Conservation (phyloP, 2,888 invertebrate genomes). For the Liodrosophila aerea region DNA sequence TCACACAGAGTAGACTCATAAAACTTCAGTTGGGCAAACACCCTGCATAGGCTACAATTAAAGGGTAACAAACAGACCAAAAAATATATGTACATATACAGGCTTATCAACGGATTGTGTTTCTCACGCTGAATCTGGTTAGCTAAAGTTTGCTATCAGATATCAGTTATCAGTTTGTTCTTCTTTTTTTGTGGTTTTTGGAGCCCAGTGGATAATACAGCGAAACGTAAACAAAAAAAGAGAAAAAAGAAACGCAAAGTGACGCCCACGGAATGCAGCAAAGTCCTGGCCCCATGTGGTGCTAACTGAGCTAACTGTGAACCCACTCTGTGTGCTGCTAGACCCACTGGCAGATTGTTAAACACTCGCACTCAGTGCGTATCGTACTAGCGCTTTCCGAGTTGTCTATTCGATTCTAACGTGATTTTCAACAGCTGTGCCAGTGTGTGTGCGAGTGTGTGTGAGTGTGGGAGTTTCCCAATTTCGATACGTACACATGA, state of each 20-base stretch:
- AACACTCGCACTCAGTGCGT: conserved; percentile 51
- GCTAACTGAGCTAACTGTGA: conserved; percentile 10
- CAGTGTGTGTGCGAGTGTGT: conserved; percentile 10
- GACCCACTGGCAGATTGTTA: conserved; percentile 58
- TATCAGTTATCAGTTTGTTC: conserved; percentile 40
- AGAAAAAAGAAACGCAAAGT: neutral
- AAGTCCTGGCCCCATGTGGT: conserved; percentile 49
- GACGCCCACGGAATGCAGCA: conserved; percentile 65
- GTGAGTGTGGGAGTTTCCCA: conserved; percentile 44
- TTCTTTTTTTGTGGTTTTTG: too few species aligned
- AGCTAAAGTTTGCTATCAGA: conserved; percentile 19
- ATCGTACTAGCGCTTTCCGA: conserved; percentile 48
- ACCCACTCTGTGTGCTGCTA: conserved; percentile 11
- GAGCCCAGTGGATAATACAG: conserved; percentile 37
- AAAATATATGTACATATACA: conserved; percentile 9
- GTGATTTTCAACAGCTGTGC: conserved; percentile 32
- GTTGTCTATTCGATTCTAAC: conserved; percentile 13
- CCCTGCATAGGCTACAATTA: too few species aligned
- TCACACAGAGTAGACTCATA: too few species aligned
- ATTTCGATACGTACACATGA: conserved; percentile 15
- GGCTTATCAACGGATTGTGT: conserved; percentile 71
- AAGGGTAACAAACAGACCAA: too few species aligned
- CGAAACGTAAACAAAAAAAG: conserved; percentile 74
- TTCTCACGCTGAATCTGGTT: conserved; percentile 69
- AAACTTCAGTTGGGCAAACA: too few species aligned